Percentiles rank a stretch among this genome's conserved stretches.
These are phyloP conservation scores for Caenorhabditis sp. DNA, from an alignment of 2,888 invertebrate genomes.

Conservation along the genomic window DNA sequence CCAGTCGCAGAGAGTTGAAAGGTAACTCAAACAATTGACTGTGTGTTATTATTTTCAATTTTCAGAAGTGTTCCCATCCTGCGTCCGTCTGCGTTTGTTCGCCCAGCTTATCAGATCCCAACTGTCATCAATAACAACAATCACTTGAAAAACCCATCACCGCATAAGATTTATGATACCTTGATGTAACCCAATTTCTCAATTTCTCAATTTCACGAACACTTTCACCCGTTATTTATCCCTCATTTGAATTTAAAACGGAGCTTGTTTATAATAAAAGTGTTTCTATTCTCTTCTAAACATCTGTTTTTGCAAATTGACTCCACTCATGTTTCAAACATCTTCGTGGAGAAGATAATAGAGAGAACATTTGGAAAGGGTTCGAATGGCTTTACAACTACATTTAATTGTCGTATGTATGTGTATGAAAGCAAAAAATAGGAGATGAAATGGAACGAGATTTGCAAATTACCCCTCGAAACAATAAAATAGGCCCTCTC, in stretches of 20 bases:
- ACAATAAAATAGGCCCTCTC: no score
- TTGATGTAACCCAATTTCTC: constrained; percentile 69
- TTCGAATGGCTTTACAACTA: constrained; percentile 52
- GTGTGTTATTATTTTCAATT: not conserved
- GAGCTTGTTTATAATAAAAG: constrained; percentile 57
- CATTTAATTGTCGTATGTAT: constrained; percentile 37
- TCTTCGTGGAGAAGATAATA: constrained; percentile 1
- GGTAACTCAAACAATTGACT: not conserved
- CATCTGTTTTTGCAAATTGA: constrained; percentile 35
- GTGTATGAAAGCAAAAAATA: constrained; percentile 16
- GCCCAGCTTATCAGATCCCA: constrained; percentile 71
- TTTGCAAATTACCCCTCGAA: not conserved
- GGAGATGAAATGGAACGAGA: constrained; percentile 3
- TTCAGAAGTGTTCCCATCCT: constrained; percentile 59
- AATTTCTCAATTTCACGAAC: constrained; percentile 29
- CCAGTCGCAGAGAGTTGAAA: constrained; percentile 41
- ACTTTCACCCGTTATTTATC: constrained; percentile 9
- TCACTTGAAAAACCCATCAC: constrained; percentile 64
- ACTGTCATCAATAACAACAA: constrained; percentile 61
- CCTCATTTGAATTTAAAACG: constrained; percentile 29
- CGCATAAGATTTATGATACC: constrained; percentile 78
- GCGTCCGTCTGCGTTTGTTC: constrained; percentile 75
- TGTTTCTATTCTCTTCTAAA: constrained; percentile 6
- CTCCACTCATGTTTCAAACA: not conserved
- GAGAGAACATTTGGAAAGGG: constrained; percentile 21